Evolutionary conservation across 2,797 vertebrate genomes (phyloP).

Genomic region (Mus caroli): DNA sequence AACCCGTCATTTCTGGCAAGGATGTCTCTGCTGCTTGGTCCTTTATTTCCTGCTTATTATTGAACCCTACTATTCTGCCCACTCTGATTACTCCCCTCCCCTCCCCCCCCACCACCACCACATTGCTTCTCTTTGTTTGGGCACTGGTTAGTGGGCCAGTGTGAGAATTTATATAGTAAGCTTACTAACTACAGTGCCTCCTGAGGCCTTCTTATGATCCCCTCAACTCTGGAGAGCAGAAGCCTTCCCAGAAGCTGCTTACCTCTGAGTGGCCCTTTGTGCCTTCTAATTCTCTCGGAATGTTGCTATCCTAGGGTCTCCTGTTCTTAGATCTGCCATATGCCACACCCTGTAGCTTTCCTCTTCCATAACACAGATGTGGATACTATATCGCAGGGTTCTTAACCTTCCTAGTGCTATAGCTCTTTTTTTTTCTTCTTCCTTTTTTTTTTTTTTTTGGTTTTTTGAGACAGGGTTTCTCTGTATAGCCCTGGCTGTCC

Average conservation of each 20-base stretch:
- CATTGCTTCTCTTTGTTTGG: neutral
- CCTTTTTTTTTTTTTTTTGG: no score
- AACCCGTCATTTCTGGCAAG: neutral
- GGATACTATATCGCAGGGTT: neutral
- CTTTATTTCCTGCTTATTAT: neutral
- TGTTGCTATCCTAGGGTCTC: neutral
- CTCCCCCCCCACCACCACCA: no score
- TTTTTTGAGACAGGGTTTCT: no score
- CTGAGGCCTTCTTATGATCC: neutral
- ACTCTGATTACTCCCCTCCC: neutral
- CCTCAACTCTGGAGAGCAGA: neutral
- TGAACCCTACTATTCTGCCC: neutral
- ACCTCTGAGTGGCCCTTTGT: neutral
- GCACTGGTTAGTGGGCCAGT: neutral
- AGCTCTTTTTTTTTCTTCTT: neutral
- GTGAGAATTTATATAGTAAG: neutral
- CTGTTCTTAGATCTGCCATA: neutral
- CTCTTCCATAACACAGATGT: neutral
- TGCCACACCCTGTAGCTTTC: neutral
- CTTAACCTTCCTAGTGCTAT: neutral
- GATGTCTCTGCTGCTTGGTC: constrained; percentile 19
- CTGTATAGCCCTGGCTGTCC: no score
- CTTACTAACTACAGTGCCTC: neutral
- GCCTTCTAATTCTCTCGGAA: neutral
- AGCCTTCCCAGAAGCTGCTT: neutral